Conservation (phyloP, 2,888 invertebrate genomes). For the Germaria angustata region DNA sequence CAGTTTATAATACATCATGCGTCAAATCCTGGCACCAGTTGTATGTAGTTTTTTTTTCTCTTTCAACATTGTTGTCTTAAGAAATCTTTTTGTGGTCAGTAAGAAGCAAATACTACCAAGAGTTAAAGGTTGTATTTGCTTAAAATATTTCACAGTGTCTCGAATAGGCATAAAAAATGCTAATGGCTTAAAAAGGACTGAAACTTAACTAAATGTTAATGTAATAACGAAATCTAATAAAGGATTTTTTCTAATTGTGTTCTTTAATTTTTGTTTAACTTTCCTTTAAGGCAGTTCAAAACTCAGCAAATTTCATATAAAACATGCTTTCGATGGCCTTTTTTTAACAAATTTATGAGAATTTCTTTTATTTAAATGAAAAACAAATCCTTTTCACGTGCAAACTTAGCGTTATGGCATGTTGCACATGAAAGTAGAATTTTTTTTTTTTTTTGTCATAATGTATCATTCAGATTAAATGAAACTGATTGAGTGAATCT, state of each 20-base stretch:
- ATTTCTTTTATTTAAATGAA: background rate
- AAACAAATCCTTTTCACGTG: background rate
- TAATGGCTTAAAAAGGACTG: too few relatives aligned
- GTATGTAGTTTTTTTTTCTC: background rate
- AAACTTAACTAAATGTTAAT: background rate
- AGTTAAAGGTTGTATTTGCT: background rate
- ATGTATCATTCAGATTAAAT: conserved; percentile 56
- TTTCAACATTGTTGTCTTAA: background rate
- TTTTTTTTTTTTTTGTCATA: conserved; percentile 15
- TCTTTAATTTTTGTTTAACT: background rate
- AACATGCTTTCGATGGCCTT: too few relatives aligned
- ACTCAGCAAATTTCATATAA: too few relatives aligned
- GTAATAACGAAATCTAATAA: too few relatives aligned
- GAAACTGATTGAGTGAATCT: conserved; percentile 58
- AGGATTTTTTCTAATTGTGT: too few relatives aligned
- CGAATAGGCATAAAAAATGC: background rate
- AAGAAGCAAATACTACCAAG: conserved; percentile 20
- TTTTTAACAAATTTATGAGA: too few relatives aligned
- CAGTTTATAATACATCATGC: conserved; percentile 60
- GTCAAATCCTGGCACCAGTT: conserved; percentile 60
- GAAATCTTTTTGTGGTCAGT: conserved; percentile 19
- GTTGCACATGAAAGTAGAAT: conserved; percentile 27
- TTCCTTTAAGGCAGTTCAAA: too few relatives aligned
- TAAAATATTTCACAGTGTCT: conserved; percentile 15
- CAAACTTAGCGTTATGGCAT: background rate